Conservation (phyloP, 2,888 invertebrate species). For the Cataglyphis altisquamis region DNA sequence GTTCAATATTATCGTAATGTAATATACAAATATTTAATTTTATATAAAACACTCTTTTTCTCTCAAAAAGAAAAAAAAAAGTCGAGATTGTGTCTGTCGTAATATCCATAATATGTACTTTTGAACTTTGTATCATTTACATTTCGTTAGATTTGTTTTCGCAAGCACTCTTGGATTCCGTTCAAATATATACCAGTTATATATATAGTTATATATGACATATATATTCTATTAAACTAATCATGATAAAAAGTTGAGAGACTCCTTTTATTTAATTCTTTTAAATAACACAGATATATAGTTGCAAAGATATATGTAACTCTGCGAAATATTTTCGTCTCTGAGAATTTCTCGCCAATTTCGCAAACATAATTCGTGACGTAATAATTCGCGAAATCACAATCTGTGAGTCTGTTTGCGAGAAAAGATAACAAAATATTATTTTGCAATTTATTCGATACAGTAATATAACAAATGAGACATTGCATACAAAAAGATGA, state of each 20-base stretch:
- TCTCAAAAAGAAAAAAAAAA: too few species aligned
- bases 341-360: conserved; percentile 7
- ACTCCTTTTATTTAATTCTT: background rate
- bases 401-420: background rate
- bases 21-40: too few species aligned
- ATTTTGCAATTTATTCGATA: background rate
- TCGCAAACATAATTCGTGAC: conserved; percentile 18
- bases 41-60: too few species aligned
- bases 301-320: background rate
- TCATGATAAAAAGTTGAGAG: background rate
- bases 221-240: background rate
- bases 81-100: background rate
- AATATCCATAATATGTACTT: background rate
- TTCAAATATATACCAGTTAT: background rate
- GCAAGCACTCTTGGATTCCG: background rate
- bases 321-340: background rate
- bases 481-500: background rate
- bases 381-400: conserved; percentile 34
- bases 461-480: background rate
- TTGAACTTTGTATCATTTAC: conserved; percentile 4
- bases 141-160: conserved; percentile 3
- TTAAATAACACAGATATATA: background rate
- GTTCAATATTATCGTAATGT: background rate
- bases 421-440: background rate
- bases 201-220: too few species aligned